These are phyloP conservation scores for Protophormia terraenovae DNA, from an alignment of 2,888 invertebrate species.

Conservation along the genomic window DNA sequence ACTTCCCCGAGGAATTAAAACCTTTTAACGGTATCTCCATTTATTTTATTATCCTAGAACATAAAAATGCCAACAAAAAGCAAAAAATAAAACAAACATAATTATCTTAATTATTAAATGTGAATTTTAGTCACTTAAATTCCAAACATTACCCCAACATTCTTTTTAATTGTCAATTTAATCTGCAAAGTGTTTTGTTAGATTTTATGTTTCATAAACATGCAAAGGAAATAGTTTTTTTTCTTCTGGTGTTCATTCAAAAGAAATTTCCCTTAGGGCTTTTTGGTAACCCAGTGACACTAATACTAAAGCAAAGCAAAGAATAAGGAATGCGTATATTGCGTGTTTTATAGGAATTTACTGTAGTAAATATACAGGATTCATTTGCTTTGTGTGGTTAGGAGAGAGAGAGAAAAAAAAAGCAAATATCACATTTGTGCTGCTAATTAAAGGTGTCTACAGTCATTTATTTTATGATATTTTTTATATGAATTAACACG, in stretches of 20 bases:
- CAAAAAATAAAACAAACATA: slow-evolving; percentile 24
- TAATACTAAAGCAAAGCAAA: not conserved
- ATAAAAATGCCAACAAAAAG: not conserved
- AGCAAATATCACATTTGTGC: not conserved
- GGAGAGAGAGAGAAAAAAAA: not conserved
- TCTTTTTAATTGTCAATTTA: slow-evolving; percentile 44
- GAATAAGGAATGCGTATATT: slow-evolving; percentile 33
- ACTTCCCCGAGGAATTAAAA: not conserved
- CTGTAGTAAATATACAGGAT: not conserved
- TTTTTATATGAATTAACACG: slow-evolving; percentile 7
- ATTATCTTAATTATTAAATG: slow-evolving; percentile 30
- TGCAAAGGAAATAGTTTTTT: slow-evolving; percentile 18
- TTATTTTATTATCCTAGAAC: not conserved
- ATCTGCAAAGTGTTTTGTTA: slow-evolving; percentile 46
- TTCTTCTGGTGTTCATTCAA: not conserved
- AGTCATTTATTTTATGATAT: not conserved
- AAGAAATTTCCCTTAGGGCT: not conserved
- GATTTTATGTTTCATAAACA: slow-evolving; percentile 48
- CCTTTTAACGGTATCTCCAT: not conserved
- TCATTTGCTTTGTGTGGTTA: no score
- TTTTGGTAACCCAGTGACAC: slow-evolving; percentile 18
- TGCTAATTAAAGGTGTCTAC: slow-evolving; percentile 36
- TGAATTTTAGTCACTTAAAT: not conserved
- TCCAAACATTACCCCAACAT: not conserved
- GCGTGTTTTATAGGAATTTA: slow-evolving; percentile 22